These are phyloP conservation scores for Gallinago paraguaiae DNA, from an alignment of 2,113 vertebrate species.

Conservation along the genomic window DNA sequence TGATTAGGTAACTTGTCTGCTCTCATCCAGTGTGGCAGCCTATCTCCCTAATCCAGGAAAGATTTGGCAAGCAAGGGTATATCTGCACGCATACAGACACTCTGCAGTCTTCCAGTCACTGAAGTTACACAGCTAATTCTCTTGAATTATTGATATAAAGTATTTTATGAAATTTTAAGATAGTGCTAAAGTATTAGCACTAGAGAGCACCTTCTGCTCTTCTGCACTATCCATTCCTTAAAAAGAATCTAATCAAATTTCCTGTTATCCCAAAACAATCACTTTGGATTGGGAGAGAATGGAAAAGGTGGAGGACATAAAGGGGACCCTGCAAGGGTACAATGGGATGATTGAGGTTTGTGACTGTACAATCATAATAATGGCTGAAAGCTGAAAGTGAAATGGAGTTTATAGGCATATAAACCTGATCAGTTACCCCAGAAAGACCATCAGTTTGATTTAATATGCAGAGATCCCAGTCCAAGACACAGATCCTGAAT, in stretches of 20 bases:
- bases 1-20: not conserved
- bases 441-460: not conserved
- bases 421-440: not conserved
- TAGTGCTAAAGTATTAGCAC: not conserved
- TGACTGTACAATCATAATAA: not conserved
- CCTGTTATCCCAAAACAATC: not conserved
- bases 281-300: not conserved
- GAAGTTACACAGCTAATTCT: not conserved
- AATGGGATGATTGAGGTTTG: not conserved
- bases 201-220: not conserved
- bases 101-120: not conserved
- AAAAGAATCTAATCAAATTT: not conserved
- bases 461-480: not conserved
- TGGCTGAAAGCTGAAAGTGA: conserved; percentile 12
- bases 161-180: not conserved
- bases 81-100: not conserved
- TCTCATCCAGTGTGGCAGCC: not conserved
- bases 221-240: not conserved
- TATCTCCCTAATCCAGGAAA: not conserved
- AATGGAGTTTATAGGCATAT: not conserved
- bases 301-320: not conserved
- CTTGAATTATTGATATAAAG: not conserved
- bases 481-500: not conserved
- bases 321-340: not conserved
- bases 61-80: not conserved